Percentiles rank a stretch among this genome's conserved stretches.
Evolutionary conservation across 2,113 vertebrate species (phyloP).

Genomic region (Gymnorhina tibicen): DNA sequence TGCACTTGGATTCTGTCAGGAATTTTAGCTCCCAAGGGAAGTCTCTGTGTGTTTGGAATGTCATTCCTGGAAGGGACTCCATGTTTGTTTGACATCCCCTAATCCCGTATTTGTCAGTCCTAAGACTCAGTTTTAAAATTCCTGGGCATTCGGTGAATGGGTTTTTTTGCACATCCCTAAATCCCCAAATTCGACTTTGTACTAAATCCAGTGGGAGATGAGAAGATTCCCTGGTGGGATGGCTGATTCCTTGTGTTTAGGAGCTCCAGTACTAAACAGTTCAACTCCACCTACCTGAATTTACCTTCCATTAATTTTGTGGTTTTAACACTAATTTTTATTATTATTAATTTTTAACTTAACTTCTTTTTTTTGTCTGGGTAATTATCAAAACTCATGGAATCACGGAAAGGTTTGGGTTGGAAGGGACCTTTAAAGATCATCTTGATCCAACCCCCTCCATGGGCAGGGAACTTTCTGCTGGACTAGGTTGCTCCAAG

Average conservation of each 20-base stretch:
- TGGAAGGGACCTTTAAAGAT: background rate
- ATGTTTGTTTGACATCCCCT: accelerated
- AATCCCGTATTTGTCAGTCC: background rate
- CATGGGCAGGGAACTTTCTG: background rate
- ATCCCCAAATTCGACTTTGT: background rate
- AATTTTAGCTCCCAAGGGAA: background rate
- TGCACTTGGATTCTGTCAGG: background rate
- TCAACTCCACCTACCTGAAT: background rate
- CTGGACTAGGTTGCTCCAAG: background rate
- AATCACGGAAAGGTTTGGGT: background rate
- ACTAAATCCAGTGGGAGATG: background rate
- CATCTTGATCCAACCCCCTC: background rate
- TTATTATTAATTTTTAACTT: background rate
- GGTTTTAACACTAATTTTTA: background rate
- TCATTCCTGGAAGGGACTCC: background rate
- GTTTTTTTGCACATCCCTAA: background rate
- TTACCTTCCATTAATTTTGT: background rate
- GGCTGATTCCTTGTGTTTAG: background rate
- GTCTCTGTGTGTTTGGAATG: background rate
- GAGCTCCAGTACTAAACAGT: no score
- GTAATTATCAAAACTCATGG: background rate
- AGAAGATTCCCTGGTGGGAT: background rate
- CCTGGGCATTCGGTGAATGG: background rate
- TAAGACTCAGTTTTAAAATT: background rate
- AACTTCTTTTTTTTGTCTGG: background rate